Base-by-base conservation (phyloP, 2,888 invertebrate species). In the Melangyna quadrimaculata region DNA sequence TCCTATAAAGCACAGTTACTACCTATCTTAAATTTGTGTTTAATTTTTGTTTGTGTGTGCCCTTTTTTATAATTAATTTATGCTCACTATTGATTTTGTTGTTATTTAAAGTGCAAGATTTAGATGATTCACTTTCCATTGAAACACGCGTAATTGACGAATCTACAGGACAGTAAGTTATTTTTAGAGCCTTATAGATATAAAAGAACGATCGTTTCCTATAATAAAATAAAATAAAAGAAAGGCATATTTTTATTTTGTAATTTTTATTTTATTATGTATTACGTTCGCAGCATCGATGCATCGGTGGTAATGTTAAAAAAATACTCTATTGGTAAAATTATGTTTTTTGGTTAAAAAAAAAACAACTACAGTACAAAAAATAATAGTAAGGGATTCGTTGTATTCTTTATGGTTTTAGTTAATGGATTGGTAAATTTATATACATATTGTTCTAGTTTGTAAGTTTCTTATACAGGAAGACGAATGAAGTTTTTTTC, bases 221-320 rank as follows among this genome's bases (percentile, higher is more conserved):
- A n/a, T n/a, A n/a, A n/a, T n/a, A n/a, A n/a, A n/a, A n/a, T n/a
- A n/a, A n/a, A n/a, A n/a, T n/a, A n/a, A n/a, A n/a, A n/a, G n/a
- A n/a, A n/a, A n/a, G n/a, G n/a, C n/a, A 43, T 3, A 17, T 17
- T 8, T 12, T 48, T 37, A 12, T 12, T 29, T 65, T 19, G 17
- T n/a, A 35, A 48, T 14, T 55, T 65, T 53, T 43, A 17, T 24
- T 55, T 45, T 61, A 53, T 70, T 17, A 14, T 43, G n/a, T 59
- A 40, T 78, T 87, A 87, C 87, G 87, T 87, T 87, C 82, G 88
- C 88, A 88, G 89, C 90, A 89, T 88, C 89, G 89, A 88, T 89
- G 89, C 90, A 90, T 90, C 88, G 90, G 89, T 90, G 88, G 88
- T 89, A 89, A 89, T 86, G 43, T n/a, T 29, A 61, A 59, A 55